phyloP scores from a whole-genome alignment of 2,113 vertebrate species.

The Hucho hucho region DNA sequence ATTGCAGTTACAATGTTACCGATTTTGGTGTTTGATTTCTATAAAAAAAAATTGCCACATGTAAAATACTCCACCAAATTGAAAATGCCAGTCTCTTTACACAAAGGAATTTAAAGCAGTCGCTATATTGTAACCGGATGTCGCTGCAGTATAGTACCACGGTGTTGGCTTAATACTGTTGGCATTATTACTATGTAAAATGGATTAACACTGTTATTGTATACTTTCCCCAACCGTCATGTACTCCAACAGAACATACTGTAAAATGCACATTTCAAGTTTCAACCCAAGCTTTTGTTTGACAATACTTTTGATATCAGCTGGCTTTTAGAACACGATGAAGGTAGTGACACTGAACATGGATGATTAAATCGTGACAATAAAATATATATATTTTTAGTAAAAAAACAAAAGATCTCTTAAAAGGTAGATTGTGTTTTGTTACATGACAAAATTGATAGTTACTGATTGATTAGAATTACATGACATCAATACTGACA shows the following conservation, averaged over 20 bases:
- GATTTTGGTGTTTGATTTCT: slow-evolving; percentile 49
- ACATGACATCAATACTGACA: slow-evolving; percentile 67
- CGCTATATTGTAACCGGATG: slow-evolving; percentile 11
- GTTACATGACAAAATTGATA: slow-evolving; percentile 65
- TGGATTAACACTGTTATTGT: slow-evolving; percentile 19
- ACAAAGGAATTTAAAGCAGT: slow-evolving; percentile 23
- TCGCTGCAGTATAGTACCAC: slow-evolving; percentile 20
- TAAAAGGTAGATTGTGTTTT: slow-evolving; percentile 62
- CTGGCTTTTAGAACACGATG: slow-evolving; percentile 54
- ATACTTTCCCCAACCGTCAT: slow-evolving; percentile 14
- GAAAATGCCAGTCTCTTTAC: slow-evolving; percentile 24
- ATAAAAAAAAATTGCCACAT: background rate
- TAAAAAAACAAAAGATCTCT: slow-evolving; percentile 54
- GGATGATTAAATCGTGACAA: slow-evolving; percentile 54
- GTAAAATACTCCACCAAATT: slow-evolving; percentile 18
- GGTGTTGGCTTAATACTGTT: slow-evolving; percentile 36
- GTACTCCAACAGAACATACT: slow-evolving; percentile 23
- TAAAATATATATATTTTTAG: slow-evolving; percentile 66
- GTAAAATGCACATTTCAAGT: slow-evolving; percentile 71
- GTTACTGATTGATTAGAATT: slow-evolving; percentile 67
- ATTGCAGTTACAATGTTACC: slow-evolving; percentile 7
- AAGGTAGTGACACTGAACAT: slow-evolving; percentile 56
- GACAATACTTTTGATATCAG: slow-evolving; percentile 67
- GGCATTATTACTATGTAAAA: slow-evolving; percentile 40
- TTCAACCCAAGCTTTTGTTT: slow-evolving; percentile 75